Percentiles rank a stretch among this genome's conserved stretches.
Evolutionary conservation across 1,140 invertebrate genomes (phyloP).

Genomic region (Camponotus vicinus): DNA sequence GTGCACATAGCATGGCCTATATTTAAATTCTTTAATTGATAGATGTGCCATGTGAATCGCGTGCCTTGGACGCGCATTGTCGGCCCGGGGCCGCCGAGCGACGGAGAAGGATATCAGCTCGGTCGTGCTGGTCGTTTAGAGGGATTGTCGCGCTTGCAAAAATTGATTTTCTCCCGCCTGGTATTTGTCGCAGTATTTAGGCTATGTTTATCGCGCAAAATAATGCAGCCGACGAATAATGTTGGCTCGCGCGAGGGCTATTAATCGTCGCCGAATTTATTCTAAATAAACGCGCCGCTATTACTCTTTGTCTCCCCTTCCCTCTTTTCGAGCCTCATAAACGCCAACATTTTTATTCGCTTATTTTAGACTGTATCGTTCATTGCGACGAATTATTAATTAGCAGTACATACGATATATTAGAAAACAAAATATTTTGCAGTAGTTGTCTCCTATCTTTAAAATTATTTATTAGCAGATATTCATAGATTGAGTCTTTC

Average conservation of each 20-base stretch:
- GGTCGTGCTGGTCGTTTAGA: slow-evolving; percentile 2
- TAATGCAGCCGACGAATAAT: slow-evolving; percentile 18
- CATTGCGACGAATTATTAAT: too few relatives aligned
- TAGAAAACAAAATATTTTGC: too few relatives aligned
- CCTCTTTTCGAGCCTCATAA: not conserved
- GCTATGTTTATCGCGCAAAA: slow-evolving; percentile 22
- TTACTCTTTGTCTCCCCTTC: not conserved
- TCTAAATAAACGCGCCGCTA: not conserved
- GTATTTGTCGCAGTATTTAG: slow-evolving; percentile 27
- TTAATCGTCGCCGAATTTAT: slow-evolving; percentile 50
- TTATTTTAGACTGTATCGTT: too few relatives aligned
- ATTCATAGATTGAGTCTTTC: too few relatives aligned
- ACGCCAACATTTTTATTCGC: too few relatives aligned
- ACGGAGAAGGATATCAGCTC: not conserved
- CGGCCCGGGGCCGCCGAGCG: too few relatives aligned
- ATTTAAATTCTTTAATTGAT: slow-evolving; percentile 61
- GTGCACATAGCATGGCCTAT: slow-evolving; percentile 44
- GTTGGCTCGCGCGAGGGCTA: slow-evolving; percentile 21
- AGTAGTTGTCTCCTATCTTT: too few relatives aligned
- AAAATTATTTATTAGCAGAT: too few relatives aligned
- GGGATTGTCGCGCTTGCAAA: slow-evolving; percentile 39
- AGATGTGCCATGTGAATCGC: slow-evolving; percentile 50
- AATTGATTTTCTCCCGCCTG: slow-evolving; percentile 41
- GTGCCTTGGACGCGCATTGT: slow-evolving; percentile 8
- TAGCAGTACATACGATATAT: too few relatives aligned